Evolutionary conservation across 2,797 vertebrate species (phyloP), one percentile per base, ranked within the genome.

Genomic region (Chelon labrosus): DNA sequence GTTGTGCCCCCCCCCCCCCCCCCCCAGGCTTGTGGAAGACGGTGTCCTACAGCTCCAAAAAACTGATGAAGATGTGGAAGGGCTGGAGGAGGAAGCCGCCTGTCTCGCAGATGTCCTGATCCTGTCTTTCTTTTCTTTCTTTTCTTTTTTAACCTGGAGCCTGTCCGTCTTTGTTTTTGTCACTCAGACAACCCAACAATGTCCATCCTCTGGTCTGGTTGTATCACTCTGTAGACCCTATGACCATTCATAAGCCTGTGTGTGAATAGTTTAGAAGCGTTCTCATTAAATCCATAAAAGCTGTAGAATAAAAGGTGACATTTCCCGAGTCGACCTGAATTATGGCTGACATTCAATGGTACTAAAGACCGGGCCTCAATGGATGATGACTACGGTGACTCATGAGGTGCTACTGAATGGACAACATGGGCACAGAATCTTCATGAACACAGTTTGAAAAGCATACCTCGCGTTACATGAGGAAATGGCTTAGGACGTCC

Each of bases 1-100:
- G n/a, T 8, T 62, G 41, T 75, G n/a, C 37, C 31, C n/a, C n/a
- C n/a, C n/a, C n/a, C 11, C 37, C 41, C 3, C 81, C 14, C 13
- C 67, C 46, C 5, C 27, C 83, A 98, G 98, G 98, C 12, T 27
- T 96, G 72, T 93, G 95, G 93, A 99, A 98, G 80, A 95, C 96
- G 0, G 6, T 97, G 81, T 93, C 90, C 1, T 99, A 99, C 82
- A 97, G 97, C 88, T 88, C 93, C 27, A 96, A 94, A 87, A 99
- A 99, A 88, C 90, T 99, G 42, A 81, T 92, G 66, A 99, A 98
- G 92, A 98, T 99, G 97, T 94, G 96, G 92, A 97, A 91, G 80
- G 96, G 97, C 65, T 96, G 95, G 95, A 88, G 95, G 79, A 95
- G 90, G 88, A 96, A 95, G 88, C 80, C 90, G 0, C 75, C 91